A percentile compares a stretch with the other conserved stretches of the same genome.
phyloP scores from a whole-genome alignment of 2,113 vertebrate species.

The Caloenas nicobarica region DNA sequence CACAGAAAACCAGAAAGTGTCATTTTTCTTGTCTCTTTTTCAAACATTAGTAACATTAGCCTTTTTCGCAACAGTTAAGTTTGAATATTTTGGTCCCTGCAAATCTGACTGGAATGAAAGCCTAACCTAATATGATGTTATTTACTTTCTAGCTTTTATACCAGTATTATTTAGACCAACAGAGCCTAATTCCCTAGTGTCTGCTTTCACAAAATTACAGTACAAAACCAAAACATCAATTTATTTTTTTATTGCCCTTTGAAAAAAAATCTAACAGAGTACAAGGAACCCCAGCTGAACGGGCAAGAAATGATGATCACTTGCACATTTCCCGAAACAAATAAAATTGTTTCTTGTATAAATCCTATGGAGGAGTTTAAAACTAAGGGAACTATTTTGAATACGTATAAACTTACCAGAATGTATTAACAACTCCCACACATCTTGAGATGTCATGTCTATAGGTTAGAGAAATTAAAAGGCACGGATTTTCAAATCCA shows the following conservation, averaged over 20 bases:
- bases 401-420: neutral
- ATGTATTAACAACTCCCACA: neutral
- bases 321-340: neutral
- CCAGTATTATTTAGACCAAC: neutral
- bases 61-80: neutral
- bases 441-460: neutral
- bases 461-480: neutral
- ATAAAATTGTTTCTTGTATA: neutral
- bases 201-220: neutral
- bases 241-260: neutral
- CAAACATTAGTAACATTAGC: neutral
- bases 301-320: neutral
- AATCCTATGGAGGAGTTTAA: neutral
- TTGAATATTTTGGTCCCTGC: neutral
- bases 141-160: neutral
- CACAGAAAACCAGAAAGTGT: neutral
- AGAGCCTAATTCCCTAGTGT: neutral
- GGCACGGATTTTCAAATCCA: neutral
- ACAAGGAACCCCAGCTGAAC: neutral
- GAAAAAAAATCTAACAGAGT: neutral
- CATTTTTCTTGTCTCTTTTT: neutral
- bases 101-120: neutral
- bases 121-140: neutral
- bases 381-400: too few relatives aligned
- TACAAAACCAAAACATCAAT: neutral